A percentile compares a stretch with the other conserved stretches of the same genome.
These are phyloP conservation scores for Popillia japonica DNA, from an alignment of 1,140 invertebrate genomes.

Conservation along the genomic window DNA sequence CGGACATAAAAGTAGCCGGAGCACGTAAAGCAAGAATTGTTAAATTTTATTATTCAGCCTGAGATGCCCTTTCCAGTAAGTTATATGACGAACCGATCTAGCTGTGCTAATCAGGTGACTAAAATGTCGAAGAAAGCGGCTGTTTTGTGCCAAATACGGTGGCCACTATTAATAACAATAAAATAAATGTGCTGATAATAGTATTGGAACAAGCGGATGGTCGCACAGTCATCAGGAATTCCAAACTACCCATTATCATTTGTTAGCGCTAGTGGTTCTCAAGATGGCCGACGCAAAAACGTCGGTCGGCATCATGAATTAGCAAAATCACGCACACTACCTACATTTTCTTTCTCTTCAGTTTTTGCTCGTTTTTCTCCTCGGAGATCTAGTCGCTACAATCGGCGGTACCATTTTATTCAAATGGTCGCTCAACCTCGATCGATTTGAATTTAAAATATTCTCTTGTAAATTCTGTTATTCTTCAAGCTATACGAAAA, in stretches of 20 bases:
- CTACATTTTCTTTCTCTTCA: constrained; percentile 13
- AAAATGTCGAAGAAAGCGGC: constrained; percentile 46
- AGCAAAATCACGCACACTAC: constrained; percentile 42
- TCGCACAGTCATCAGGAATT: constrained; percentile 51
- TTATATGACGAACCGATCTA: constrained; percentile 44
- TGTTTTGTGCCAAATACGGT: constrained; percentile 57
- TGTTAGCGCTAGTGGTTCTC: constrained; percentile 52
- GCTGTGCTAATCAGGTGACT: constrained; percentile 53
- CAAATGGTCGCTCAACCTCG: too few species aligned
- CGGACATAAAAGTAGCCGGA: constrained; percentile 46
- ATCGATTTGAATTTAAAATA: too few species aligned
- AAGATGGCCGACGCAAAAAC: constrained; percentile 46
- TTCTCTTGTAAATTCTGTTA: too few species aligned
- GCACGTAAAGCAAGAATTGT: constrained; percentile 52
- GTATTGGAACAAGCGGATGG: constrained; percentile 56
- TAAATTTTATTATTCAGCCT: constrained; percentile 55
- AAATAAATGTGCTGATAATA: constrained; percentile 61
- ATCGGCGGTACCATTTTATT: too few species aligned
- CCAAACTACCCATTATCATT: constrained; percentile 58
- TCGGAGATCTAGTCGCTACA: background rate
- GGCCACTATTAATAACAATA: constrained; percentile 61
- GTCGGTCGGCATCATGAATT: constrained; percentile 40
- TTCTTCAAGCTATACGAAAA: too few species aligned
- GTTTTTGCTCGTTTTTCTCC: constrained; percentile 1
- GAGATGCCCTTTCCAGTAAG: constrained; percentile 11